Conservation (phyloP, 1,140 invertebrate genomes). For the Acromyrmex heyeri region DNA sequence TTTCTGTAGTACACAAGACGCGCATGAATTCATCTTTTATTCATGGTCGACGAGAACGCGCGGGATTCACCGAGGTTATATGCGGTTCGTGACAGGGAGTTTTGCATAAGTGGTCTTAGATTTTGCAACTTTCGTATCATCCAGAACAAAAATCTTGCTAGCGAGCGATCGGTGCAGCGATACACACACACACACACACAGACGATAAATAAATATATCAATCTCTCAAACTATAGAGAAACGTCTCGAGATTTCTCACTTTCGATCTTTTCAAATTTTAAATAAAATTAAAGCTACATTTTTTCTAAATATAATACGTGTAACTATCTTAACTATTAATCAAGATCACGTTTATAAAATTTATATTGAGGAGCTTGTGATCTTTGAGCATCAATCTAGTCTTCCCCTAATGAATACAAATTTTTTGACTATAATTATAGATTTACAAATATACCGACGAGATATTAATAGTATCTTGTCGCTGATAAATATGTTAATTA, state of each 20-base stretch:
- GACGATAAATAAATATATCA: conserved; percentile 37
- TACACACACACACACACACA: too few relatives aligned
- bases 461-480: too few relatives aligned
- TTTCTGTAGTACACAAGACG: conserved; percentile 66
- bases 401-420: too few relatives aligned
- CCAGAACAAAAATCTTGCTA: conserved; percentile 44
- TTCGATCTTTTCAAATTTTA: neutral
- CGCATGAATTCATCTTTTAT: conserved; percentile 83
- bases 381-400: too few relatives aligned
- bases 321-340: too few relatives aligned
- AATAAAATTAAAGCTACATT: neutral
- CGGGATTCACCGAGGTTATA: conserved; percentile 46
- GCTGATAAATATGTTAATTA: too few relatives aligned
- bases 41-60: conserved; percentile 71
- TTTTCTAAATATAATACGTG: neutral
- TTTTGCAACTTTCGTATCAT: conserved; percentile 68
- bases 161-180: conserved; percentile 11
- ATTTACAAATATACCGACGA: too few relatives aligned
- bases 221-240: neutral
- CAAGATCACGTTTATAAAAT: too few relatives aligned
- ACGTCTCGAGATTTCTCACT: neutral
- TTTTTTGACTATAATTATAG: too few relatives aligned
- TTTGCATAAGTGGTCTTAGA: conserved; percentile 71
- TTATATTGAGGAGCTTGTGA: too few relatives aligned
- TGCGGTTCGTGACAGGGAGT: conserved; percentile 68